Conservation (phyloP, 2,113 vertebrate genomes). For the Atlantisia rogersi region DNA sequence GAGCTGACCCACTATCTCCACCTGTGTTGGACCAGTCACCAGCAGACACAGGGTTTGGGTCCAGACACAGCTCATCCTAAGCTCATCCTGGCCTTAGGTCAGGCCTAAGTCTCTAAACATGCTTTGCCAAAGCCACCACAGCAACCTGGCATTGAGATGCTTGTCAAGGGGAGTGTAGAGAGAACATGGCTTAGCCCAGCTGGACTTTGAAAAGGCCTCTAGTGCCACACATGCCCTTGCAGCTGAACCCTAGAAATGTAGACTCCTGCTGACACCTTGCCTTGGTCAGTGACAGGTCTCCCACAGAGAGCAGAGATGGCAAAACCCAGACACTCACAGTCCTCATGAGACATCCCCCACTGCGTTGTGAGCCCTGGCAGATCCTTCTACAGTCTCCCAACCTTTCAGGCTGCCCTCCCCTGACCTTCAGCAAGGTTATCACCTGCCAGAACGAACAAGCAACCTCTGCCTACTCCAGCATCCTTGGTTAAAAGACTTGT, state of each 20-base stretch:
- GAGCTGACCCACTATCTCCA: not conserved
- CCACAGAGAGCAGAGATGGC: not conserved
- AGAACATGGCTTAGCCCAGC: not conserved
- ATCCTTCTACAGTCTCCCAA: not conserved
- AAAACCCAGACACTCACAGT: not conserved
- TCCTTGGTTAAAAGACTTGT: conserved; percentile 39
- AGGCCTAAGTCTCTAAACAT: not conserved
- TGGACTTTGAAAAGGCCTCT: not conserved
- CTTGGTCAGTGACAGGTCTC: not conserved
- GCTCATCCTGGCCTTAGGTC: not conserved
- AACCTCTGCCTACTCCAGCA: conserved; percentile 58
- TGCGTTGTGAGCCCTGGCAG: not conserved
- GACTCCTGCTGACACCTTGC: not conserved
- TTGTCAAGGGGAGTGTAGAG: accelerated
- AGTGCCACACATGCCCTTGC: not conserved
- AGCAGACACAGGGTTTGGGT: not conserved
- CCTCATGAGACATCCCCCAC: not conserved
- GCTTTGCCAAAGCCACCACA: not conserved
- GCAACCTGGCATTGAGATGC: not conserved
- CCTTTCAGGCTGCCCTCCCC: not conserved
- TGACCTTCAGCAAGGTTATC: not conserved
- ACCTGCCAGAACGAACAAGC: not conserved
- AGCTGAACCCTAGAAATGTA: not conserved
- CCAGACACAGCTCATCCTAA: not conserved
- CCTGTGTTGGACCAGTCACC: not conserved